Base-by-base conservation (phyloP, 2,113 vertebrate species). In the Ophthalmolycus amberensis region DNA sequence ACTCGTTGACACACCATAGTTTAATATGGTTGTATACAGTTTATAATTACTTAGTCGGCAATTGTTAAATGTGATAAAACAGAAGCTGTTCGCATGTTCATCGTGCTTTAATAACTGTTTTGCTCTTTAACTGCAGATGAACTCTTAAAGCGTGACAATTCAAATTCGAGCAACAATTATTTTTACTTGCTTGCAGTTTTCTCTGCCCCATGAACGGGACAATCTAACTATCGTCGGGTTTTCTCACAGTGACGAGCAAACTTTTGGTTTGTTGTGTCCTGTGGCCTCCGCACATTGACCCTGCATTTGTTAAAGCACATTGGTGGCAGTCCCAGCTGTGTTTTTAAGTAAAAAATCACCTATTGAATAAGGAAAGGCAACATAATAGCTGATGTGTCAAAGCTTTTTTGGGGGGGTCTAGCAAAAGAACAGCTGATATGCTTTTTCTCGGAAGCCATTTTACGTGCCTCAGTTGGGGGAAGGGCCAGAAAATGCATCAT, bases 401-500 rank as follows among this genome's bases (percentile, higher is more conserved):
- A n/a, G 71, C 54, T 79, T 56, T 82, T 70, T 34, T 34, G 25
- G 25, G 29, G 29, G 32, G 20, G 58, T 83, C 42, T 50, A 25
- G 56, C 54, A 59, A 74, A 80, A 64, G 69, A 60, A 84, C 91
- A 93, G 88, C 88, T 91, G 90, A 91, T 83, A 50, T 85, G 76
- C 77, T 88, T 84, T 34, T 86, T 90, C 84, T 71, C 76, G 91
- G 92, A 93, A 91, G 90, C 93, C 92, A 94, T 93, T 94, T 93
- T 93, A 93, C 79, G 69, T 90, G 86, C 77, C 71, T 84, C 80
- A 79, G 81, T 81, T 88, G 88, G 89, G 91, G 91, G 90, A 80
- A 90, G 91, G 90, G 92, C 86, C 60, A 79, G 54, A 78, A 77
- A 86, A 80, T 81, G 48, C 54, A 83, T 80, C 72, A 79, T 69